Percentiles rank a stretch among this genome's conserved stretches.
phyloP scores from a whole-genome alignment of 2,888 invertebrate genomes.

The Calliopum simillimum region DNA sequence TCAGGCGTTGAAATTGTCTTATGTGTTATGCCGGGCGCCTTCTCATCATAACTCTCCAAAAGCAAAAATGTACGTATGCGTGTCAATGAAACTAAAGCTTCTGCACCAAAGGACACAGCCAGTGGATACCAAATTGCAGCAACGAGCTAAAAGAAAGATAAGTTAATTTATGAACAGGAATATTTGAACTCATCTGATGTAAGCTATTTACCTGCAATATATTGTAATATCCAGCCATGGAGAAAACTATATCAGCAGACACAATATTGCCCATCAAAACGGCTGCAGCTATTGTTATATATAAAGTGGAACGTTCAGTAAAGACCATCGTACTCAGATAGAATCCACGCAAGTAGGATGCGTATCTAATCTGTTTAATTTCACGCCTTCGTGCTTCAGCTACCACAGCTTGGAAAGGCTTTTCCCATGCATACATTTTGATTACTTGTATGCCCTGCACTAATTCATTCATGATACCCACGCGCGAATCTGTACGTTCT shows the following conservation, averaged over 20 bases:
- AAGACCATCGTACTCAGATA: constrained; percentile 81
- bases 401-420: constrained; percentile 87
- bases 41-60: constrained; percentile 70
- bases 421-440: constrained; percentile 98
- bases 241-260: constrained; percentile 77
- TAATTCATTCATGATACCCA: constrained; percentile 94
- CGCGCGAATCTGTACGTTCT: constrained; percentile 86
- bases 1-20: constrained; percentile 49
- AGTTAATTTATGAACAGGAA: not conserved
- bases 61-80: constrained; percentile 72
- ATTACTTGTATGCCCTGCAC: constrained; percentile 94
- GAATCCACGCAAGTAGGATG: constrained; percentile 75
- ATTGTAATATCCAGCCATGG: constrained; percentile 83
- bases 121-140: constrained; percentile 73
- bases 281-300: constrained; percentile 82
- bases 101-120: constrained; percentile 72
- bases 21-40: constrained; percentile 57
- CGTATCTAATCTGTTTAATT: constrained; percentile 73
- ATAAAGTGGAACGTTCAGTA: constrained; percentile 86
- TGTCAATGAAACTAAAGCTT: constrained; percentile 70
- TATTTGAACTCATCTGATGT: constrained; percentile 50
- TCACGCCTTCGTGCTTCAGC: constrained; percentile 79
- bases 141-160: constrained; percentile 59
- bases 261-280: constrained; percentile 76
- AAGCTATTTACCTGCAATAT: constrained; percentile 70